Evolutionary conservation across 1,140 invertebrate species (phyloP).

Genomic region (Zaprionus gabonicus): DNA sequence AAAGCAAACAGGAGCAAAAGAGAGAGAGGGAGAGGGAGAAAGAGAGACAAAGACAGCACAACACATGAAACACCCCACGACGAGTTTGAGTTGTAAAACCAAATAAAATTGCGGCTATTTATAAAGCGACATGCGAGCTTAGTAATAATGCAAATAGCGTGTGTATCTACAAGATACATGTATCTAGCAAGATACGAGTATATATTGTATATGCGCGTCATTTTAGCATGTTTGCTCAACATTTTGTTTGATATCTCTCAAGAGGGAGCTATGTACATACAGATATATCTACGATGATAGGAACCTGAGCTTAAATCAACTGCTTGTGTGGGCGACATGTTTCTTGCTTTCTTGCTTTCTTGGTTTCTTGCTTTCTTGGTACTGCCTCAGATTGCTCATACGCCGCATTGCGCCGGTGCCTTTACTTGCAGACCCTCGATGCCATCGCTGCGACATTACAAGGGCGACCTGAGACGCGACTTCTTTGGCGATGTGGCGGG

Average conservation of each 20-base stretch:
- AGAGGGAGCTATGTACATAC: not conserved
- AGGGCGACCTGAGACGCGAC: constrained; percentile 89
- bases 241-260: constrained; percentile 31
- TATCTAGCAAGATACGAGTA: constrained; percentile 18
- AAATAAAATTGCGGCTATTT: constrained; percentile 43
- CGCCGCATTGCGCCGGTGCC: constrained; percentile 28
- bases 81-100: constrained; percentile 21
- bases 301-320: constrained; percentile 23
- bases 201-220: not conserved
- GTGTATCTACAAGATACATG: constrained; percentile 31
- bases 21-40: not conserved
- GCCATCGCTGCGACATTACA: constrained; percentile 91
- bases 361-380: not conserved
- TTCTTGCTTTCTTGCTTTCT: not conserved
- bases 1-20: not conserved
- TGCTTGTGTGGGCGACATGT: constrained; percentile 12
- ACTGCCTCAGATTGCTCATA: constrained; percentile 37
- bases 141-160: constrained; percentile 27
- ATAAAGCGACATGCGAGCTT: constrained; percentile 30
- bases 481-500: constrained; percentile 90
- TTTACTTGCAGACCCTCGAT: constrained; percentile 87
- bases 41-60: not conserved
- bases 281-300: not conserved
- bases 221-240: constrained; percentile 25
- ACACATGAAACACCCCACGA: constrained; percentile 8